phyloP scores from a whole-genome alignment of 2,797 vertebrate species.

The Syndactyla subalaris region DNA sequence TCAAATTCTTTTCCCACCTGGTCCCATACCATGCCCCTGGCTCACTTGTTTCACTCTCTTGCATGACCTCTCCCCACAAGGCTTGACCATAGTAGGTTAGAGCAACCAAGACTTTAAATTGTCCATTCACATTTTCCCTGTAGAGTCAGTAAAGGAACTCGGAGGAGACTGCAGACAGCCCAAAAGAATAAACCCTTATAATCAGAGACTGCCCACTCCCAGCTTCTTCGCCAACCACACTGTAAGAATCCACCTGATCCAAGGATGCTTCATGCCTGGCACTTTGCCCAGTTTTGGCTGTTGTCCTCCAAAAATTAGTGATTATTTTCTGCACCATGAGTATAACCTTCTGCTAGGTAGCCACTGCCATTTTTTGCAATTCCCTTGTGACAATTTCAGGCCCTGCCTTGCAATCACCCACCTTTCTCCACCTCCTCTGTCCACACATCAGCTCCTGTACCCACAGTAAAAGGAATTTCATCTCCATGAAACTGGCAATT shows the following conservation, averaged over 20 bases:
- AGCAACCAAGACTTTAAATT: not conserved
- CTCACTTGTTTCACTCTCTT: not conserved
- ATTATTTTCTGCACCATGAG: not conserved
- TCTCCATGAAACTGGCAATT: constrained; percentile 19
- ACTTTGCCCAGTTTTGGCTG: not conserved
- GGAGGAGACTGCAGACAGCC: not conserved
- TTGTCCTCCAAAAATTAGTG: not conserved
- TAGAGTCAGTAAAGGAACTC: not conserved
- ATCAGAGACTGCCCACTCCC: not conserved
- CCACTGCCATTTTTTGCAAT: not conserved
- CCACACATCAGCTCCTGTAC: not conserved
- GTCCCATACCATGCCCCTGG: not conserved
- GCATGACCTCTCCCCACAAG: not conserved
- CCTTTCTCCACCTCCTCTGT: not conserved
- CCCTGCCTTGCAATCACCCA: not conserved
- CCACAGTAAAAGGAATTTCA: not conserved
- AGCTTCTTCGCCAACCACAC: not conserved
- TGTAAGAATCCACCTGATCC: not conserved
- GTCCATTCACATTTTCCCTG: not conserved
- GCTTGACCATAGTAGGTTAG: not conserved
- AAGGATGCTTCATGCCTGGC: not conserved
- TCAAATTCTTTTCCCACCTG: not conserved
- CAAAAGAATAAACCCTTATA: not conserved
- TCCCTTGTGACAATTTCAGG: not conserved
- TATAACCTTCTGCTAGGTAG: not conserved